Percentiles rank a stretch among this genome's conserved stretches.
phyloP scores from a whole-genome alignment of 2,797 vertebrate species.

The Clamator glandarius region DNA sequence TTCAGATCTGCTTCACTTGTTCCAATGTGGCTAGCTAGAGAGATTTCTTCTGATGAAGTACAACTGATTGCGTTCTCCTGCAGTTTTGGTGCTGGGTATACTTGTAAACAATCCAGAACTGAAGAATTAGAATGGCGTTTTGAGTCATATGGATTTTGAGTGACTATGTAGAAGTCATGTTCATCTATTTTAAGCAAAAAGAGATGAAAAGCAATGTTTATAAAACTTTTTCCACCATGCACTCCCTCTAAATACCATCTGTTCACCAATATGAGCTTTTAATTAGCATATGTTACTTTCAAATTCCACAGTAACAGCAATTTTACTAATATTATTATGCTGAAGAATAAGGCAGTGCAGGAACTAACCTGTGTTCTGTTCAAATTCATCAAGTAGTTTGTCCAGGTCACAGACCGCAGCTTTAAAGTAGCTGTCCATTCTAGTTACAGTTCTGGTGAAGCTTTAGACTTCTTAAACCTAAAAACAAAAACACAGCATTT shows the following conservation, averaged over 20 bases:
- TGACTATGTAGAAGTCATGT: slow-evolving; percentile 77
- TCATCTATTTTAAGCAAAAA: slow-evolving; percentile 83
- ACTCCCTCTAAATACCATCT: neutral
- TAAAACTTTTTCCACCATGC: neutral
- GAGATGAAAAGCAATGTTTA: neutral
- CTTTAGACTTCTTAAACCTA: slow-evolving; percentile 59
- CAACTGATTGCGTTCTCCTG: slow-evolving; percentile 17
- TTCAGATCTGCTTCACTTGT: neutral
- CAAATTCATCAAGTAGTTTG: slow-evolving; percentile 97
- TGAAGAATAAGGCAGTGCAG: neutral
- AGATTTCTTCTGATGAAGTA: neutral
- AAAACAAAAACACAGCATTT: slow-evolving; percentile 11
- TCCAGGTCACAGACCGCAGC: slow-evolving; percentile 96
- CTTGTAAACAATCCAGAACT: slow-evolving; percentile 75
- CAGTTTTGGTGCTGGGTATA: slow-evolving; percentile 44
- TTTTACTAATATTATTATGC: neutral
- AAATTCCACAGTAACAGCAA: neutral
- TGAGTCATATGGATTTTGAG: slow-evolving; percentile 70
- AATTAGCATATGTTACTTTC: neutral
- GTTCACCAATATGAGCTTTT: neutral
- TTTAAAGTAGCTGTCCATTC: slow-evolving; percentile 98
- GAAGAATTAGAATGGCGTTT: slow-evolving; percentile 71
- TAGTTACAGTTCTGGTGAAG: slow-evolving; percentile 59
- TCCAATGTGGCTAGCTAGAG: neutral
- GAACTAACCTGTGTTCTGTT: slow-evolving; percentile 90